These are phyloP conservation scores for Peromyscus leucopus DNA, from an alignment of 2,113 vertebrate species.

Conservation along the genomic window DNA sequence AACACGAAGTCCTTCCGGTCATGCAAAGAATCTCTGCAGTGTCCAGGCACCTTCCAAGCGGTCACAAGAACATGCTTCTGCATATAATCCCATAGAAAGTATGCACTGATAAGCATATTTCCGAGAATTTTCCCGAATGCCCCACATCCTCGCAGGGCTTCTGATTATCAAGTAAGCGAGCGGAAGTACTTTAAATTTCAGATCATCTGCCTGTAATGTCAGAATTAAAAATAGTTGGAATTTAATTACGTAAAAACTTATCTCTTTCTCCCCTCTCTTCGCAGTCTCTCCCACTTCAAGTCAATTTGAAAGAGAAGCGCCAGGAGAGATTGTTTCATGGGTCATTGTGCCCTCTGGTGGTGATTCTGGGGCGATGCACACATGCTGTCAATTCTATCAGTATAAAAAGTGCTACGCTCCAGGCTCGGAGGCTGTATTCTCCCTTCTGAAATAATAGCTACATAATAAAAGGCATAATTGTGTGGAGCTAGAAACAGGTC, in stretches of 20 bases:
- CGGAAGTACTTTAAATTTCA: slow-evolving; percentile 22
- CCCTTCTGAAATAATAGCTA: neutral
- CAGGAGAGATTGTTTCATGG: slow-evolving; percentile 6
- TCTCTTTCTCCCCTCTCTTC: neutral
- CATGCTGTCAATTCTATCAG: fast-evolving
- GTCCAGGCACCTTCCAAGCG: neutral
- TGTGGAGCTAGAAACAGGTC: neutral
- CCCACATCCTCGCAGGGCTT: neutral
- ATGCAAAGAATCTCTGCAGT: neutral
- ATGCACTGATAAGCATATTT: neutral
- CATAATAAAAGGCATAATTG: neutral
- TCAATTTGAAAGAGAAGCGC: neutral
- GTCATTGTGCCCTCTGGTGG: slow-evolving; percentile 68
- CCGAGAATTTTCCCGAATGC: neutral
- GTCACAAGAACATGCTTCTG: neutral
- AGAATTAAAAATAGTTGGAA: slow-evolving; percentile 54
- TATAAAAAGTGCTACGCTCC: fast-evolving
- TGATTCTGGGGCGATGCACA: fast-evolving
- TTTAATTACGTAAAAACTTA: slow-evolving; percentile 48
- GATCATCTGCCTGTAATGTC: neutral
- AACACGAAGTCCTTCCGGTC: neutral
- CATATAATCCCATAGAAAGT: neutral
- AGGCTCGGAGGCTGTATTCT: fast-evolving
- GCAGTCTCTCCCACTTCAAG: neutral
- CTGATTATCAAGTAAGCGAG: neutral